phyloP scores from a whole-genome alignment of 1,140 invertebrate species.

The Spodoptera litura region DNA sequence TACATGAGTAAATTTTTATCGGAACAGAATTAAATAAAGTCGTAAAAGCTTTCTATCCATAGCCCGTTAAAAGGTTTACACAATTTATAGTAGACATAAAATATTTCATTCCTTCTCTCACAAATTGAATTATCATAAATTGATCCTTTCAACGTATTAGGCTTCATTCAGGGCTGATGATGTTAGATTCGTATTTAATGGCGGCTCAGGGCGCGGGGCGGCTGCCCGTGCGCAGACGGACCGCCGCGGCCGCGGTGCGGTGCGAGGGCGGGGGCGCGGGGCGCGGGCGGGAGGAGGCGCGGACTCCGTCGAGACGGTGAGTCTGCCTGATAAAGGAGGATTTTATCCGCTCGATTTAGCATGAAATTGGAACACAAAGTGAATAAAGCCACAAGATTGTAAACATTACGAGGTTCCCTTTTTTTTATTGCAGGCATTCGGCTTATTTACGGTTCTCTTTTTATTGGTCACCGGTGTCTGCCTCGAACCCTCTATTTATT shows the following conservation, averaged over 20 bases:
- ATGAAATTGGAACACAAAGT: conserved; percentile 86
- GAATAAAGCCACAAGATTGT: conserved; percentile 86
- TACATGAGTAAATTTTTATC: conserved; percentile 25
- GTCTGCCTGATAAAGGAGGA: conserved; percentile 83
- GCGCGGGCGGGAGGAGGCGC: conserved; percentile 50
- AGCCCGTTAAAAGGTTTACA: conserved; percentile 53
- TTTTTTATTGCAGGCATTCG: conserved; percentile 82
- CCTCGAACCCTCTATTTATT: conserved; percentile 76
- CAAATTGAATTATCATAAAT: conserved; percentile 72
- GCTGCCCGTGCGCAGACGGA: conserved; percentile 36
- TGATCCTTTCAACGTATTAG: conserved; percentile 70
- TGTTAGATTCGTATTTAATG: conserved; percentile 80
- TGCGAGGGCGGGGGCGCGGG: conserved; percentile 43
- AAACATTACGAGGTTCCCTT: conserved; percentile 84
- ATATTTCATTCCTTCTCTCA: conserved; percentile 48
- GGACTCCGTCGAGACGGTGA: conserved; percentile 73
- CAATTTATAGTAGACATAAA: conserved; percentile 57
- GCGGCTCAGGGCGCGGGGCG: conserved; percentile 48
- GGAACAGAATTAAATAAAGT: conserved; percentile 38
- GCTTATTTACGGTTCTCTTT: conserved; percentile 83
- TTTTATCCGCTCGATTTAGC: conserved; percentile 85
- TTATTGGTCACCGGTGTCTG: conserved; percentile 77
- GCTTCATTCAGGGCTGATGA: conserved; percentile 72
- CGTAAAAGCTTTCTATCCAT: conserved; percentile 53
- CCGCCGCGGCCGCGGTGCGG: conserved; percentile 36